phyloP scores from a whole-genome alignment of 2,888 invertebrate genomes.

The Patella pellucida region DNA sequence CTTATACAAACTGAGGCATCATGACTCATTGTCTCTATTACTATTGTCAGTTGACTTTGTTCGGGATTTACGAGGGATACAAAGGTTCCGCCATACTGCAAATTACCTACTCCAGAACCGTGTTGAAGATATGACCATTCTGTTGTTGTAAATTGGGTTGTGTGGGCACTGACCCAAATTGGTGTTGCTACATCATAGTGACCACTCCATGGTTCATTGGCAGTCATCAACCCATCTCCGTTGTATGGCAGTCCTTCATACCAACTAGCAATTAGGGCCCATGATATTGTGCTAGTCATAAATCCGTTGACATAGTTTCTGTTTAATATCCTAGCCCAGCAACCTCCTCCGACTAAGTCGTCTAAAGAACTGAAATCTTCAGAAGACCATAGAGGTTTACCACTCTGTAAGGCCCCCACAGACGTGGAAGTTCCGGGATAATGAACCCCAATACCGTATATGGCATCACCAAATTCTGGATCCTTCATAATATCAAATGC shows the following conservation, averaged over 20 bases:
- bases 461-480: slow-evolving; percentile 48
- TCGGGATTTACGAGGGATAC: slow-evolving; percentile 62
- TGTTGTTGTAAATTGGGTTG: slow-evolving; percentile 64
- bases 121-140: slow-evolving; percentile 66
- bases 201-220: slow-evolving; percentile 69
- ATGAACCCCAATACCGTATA: slow-evolving; percentile 69
- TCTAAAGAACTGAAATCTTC: slow-evolving; percentile 71
- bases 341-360: slow-evolving; percentile 67
- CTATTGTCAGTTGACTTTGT: slow-evolving; percentile 63
- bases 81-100: slow-evolving; percentile 65
- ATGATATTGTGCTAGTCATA: slow-evolving; percentile 71
- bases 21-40: slow-evolving; percentile 69
- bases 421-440: slow-evolving; percentile 59
- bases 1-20: slow-evolving; percentile 61
- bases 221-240: slow-evolving; percentile 70
- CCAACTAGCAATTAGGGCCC: slow-evolving; percentile 71
- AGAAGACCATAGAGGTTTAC: slow-evolving; percentile 68
- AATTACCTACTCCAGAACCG: slow-evolving; percentile 58
- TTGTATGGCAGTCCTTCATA: slow-evolving; percentile 64
- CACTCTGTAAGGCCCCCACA: slow-evolving; percentile 47
- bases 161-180: slow-evolving; percentile 69
- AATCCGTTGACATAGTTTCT: slow-evolving; percentile 71
- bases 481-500: slow-evolving; percentile 53
- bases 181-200: slow-evolving; percentile 66
- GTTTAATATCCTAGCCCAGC: slow-evolving; percentile 71